Conservation (phyloP, 2,797 vertebrate genomes). For the Rhynchotus rufescens region DNA sequence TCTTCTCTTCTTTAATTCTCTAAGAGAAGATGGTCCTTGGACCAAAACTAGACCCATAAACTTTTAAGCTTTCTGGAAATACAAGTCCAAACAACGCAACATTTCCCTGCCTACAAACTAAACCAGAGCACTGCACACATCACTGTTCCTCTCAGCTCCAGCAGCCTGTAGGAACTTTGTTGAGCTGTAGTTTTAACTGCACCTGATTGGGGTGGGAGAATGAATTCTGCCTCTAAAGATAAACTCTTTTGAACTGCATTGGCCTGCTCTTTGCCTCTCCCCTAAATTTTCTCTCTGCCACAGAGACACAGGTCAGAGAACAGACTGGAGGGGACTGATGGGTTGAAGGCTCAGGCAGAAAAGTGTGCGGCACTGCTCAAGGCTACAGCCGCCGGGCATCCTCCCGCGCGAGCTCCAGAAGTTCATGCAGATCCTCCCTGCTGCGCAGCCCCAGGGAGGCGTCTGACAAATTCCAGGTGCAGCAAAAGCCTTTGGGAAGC, state of each 20-base stretch:
- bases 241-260: neutral
- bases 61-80: neutral
- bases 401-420: neutral
- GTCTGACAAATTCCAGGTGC: slow-evolving; percentile 36
- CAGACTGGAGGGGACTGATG: neutral
- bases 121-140: neutral
- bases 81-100: neutral
- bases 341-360: neutral
- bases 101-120: neutral
- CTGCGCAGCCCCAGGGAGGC: neutral
- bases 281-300: neutral
- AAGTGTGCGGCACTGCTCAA: neutral
- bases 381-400: neutral
- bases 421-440: neutral
- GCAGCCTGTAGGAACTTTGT: neutral
- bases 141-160: neutral
- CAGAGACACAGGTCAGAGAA: neutral
- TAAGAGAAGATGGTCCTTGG: too few species aligned
- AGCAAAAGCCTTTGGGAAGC: slow-evolving; percentile 3
- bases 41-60: neutral
- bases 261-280: neutral
- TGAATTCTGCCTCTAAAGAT: neutral
- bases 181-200: neutral
- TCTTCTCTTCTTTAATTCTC: too few species aligned
- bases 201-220: neutral